Base-by-base conservation (phyloP, 2,888 invertebrate genomes). In the Latrodectus hesperus region DNA sequence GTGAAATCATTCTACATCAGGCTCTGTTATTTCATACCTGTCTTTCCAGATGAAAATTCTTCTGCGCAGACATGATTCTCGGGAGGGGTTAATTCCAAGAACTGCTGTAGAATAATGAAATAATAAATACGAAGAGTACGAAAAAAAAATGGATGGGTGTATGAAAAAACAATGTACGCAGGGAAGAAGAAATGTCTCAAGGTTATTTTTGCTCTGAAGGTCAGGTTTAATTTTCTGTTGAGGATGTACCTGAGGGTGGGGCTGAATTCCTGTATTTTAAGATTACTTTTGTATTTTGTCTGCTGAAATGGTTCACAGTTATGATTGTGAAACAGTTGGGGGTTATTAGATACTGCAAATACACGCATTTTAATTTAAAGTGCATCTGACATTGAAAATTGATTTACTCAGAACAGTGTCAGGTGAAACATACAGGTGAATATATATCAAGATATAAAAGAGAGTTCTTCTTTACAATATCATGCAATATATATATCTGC, bases 11-110 rank as follows among this genome's bases (percentile, higher is more conserved):
- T 26, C 38, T 38, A 52, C 38, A 80, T 71, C 79, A 82, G 82
- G 75, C 82, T 52, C 81, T 83, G 76, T 71, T 76, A 83, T 83
- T 83, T 64, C 70, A 82, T 67, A 74, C 74, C 22, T 12, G 64
- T 60, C 80, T 64, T 49, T 22, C 72, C 71, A 49, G 75, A 38
- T 49, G 73, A 38, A 75, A 73, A 65, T 81, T 75, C 38, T n/a
- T 76, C 22, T 65, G 64, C 65, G 14, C n/a, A 60, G 60, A 60
- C 60, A 60, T 60, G 14, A 16, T 60, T n/a, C 38, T 38, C 38
- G 38, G 38, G 38, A 38, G 38, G n/a, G 60, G 12, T 60, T 60
- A n/a, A 12, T 60, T 60, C 60, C n/a, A 12, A 16, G n/a, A 60
- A n/a, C 60, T 16, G n/a, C 5, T n/a, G 60, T 60, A n/a, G 60